Base-by-base conservation (phyloP, 1,140 invertebrate species). In the Apocrypta bakeri region DNA sequence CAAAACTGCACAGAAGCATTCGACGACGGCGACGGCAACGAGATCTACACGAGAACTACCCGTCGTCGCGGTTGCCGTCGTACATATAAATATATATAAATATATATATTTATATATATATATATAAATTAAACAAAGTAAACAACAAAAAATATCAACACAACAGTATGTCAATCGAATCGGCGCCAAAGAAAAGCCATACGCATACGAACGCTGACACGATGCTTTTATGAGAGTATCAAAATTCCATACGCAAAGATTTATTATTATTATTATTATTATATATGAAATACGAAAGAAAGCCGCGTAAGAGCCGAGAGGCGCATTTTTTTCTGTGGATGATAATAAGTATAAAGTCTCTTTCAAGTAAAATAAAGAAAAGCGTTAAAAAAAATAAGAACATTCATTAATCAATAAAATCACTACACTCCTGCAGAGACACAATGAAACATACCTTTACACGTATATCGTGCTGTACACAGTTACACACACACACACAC, bases 321-420 rank as follows among this genome's bases (percentile, higher is more conserved):
- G 76, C 76, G 63, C 73, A 76, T 82, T 77, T 66, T 61, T 61
- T 66, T 56, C 64, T 71, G 80, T 82, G 73, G 29, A 76, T 61
- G 73, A 82, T 82, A 75, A 81, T 81, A 81, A 71, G 63, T 25
- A 68, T 69, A 82, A 11, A 24, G 12, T 76, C 27, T 69, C 11
- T 71, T 71, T 12, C 33, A 25, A 76, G 8, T 48, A 56, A 75
- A 25, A 63, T 9, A 66, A 81, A 71, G 31, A 31, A 71, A 56
- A 56, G 48, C 48, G 48, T 56, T 56, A 7, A 56, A 56, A 56
- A 56, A 56, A 56, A 21, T 21, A 17, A 6, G 48, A n/a, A 56
- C 17, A 56, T 56, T 56, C 33, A 9, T 37, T 37, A 37, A 9
- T 37, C 33, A 37, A 37, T 37, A 9, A 37, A 9, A 37, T n/a